Evolutionary conservation across 2,888 invertebrate species (phyloP).

Genomic region (Lithophane semibrunnea): DNA sequence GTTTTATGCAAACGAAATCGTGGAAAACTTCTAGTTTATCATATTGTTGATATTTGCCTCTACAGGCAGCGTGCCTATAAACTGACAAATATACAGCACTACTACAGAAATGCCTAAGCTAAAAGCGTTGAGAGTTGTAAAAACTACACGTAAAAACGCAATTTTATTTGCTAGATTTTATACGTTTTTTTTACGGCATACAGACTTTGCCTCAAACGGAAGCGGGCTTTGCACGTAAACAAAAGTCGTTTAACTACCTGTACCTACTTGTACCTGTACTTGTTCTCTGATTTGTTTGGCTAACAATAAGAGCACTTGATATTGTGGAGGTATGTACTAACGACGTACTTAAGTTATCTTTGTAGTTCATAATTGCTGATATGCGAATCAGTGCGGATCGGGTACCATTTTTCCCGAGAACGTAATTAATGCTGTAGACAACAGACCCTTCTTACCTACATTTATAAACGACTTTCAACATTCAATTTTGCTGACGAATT

Average conservation of each 20-base stretch:
- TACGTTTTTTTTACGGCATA: constrained; percentile 51
- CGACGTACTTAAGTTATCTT: constrained; percentile 27
- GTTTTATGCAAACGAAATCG: not conserved
- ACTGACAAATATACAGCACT: constrained; percentile 21
- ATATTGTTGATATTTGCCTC: constrained; percentile 14
- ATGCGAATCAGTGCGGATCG: constrained; percentile 57
- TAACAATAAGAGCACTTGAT: constrained; percentile 27
- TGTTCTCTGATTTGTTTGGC: constrained; percentile 41
- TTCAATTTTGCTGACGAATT: not conserved
- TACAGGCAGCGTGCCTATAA: constrained; percentile 11
- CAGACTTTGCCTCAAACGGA: constrained; percentile 43
- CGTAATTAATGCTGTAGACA: not conserved
- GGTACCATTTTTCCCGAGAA: constrained; percentile 26
- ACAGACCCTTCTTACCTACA: not conserved
- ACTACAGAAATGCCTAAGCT: constrained; percentile 28
- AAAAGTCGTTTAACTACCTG: constrained; percentile 30
- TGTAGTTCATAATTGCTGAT: constrained; percentile 36
- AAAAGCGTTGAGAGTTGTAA: constrained; percentile 47
- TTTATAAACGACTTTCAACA: not conserved
- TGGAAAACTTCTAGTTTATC: not conserved
- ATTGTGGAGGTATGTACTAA: constrained; percentile 7
- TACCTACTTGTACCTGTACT: constrained; percentile 7
- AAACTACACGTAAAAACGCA: constrained; percentile 54
- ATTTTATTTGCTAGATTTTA: constrained; percentile 56
- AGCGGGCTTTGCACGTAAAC: constrained; percentile 32